These are phyloP conservation scores for Camponotus vicinus DNA, from an alignment of 1,140 invertebrate species.

Conservation along the genomic window DNA sequence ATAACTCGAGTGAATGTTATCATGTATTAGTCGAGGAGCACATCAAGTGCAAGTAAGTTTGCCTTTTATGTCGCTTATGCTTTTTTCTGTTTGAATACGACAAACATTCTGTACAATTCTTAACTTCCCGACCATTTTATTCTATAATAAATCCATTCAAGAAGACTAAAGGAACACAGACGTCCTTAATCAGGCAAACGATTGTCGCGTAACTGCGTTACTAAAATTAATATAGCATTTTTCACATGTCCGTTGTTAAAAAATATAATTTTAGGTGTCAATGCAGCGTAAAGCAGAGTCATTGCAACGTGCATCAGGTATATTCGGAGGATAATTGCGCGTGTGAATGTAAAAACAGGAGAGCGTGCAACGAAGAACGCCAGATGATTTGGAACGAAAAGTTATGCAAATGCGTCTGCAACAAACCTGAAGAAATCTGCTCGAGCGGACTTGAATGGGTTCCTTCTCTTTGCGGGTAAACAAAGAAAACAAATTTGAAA, in stretches of 20 bases:
- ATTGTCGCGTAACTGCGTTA: background rate
- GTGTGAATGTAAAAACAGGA: constrained; percentile 60
- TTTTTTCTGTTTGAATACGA: background rate
- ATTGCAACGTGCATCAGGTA: constrained; percentile 62
- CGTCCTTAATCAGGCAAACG: background rate
- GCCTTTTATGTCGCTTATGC: background rate
- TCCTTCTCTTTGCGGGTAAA: constrained; percentile 62
- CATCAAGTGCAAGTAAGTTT: constrained; percentile 65
- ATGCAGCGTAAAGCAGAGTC: constrained; percentile 46
- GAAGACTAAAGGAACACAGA: background rate
- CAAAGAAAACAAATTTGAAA: background rate
- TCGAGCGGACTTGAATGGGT: constrained; percentile 59
- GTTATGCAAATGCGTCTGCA: constrained; percentile 64
- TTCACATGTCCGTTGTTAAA: background rate
- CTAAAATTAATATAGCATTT: background rate
- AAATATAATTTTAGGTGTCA: constrained; percentile 59
- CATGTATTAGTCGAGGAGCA: constrained; percentile 60
- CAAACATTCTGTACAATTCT: background rate
- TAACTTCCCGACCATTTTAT: background rate
- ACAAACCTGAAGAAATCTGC: constrained; percentile 40
- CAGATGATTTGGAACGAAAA: constrained; percentile 64
- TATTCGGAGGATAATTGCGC: constrained; percentile 54
- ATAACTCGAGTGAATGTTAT: constrained; percentile 13
- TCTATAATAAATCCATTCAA: background rate
- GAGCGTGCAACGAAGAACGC: constrained; percentile 7